phyloP scores from a whole-genome alignment of 1,140 invertebrate species.

The Nylanderia fulva region DNA sequence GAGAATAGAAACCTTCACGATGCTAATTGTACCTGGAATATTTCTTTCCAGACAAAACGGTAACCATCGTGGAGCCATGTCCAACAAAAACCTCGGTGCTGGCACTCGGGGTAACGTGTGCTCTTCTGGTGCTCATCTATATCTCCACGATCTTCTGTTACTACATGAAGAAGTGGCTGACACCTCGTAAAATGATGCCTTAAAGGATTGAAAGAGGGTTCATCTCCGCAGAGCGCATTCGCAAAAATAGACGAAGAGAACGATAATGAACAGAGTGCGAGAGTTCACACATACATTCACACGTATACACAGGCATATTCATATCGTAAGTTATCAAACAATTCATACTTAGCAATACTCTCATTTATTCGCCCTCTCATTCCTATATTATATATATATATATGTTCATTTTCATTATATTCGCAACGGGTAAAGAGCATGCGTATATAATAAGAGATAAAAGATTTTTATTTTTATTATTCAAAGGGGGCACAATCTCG shows the following conservation, averaged over 20 bases:
- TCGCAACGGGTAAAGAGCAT: neutral
- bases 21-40: neutral
- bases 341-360: slow-evolving; percentile 33
- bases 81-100: slow-evolving; percentile 96
- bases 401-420: slow-evolving; percentile 54
- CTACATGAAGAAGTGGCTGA: slow-evolving; percentile 96
- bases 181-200: slow-evolving; percentile 92
- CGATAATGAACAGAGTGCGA: slow-evolving; percentile 23
- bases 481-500: slow-evolving; percentile 7
- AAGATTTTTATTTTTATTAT: neutral
- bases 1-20: neutral
- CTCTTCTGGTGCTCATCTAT: slow-evolving; percentile 95
- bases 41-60: slow-evolving; percentile 92
- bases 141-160: slow-evolving; percentile 95
- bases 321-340: slow-evolving; percentile 48
- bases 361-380: slow-evolving; percentile 35
- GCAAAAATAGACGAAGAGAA: slow-evolving; percentile 56
- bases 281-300: slow-evolving; percentile 55
- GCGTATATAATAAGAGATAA: neutral
- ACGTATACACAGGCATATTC: slow-evolving; percentile 58
- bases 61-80: slow-evolving; percentile 94
- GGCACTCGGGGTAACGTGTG: slow-evolving; percentile 95
- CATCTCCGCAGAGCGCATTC: slow-evolving; percentile 19
- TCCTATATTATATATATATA: no score
- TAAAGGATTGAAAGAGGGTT: slow-evolving; percentile 82